Percentiles rank a stretch among this genome's conserved stretches.
Evolutionary conservation across 1,140 invertebrate species (phyloP).

Genomic region (Brachionus manjavacas): DNA sequence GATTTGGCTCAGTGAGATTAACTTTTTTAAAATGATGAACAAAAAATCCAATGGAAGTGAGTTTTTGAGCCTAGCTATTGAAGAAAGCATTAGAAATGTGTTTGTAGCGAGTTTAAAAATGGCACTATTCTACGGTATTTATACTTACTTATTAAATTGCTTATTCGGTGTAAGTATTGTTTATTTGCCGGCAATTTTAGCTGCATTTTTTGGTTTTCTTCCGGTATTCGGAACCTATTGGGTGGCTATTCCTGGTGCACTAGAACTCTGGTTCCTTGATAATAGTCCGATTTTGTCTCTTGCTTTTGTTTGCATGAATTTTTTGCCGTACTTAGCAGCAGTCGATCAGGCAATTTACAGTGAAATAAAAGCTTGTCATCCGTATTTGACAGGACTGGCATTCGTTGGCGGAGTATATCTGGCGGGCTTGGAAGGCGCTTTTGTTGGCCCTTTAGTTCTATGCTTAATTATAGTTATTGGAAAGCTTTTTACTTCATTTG

Average conservation of each 20-base stretch:
- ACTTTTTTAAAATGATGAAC: neutral
- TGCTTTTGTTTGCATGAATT: slow-evolving; percentile 73
- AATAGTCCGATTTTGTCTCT: slow-evolving; percentile 68
- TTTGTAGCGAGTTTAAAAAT: slow-evolving; percentile 93
- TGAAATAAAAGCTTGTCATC: slow-evolving; percentile 69
- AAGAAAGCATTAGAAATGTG: slow-evolving; percentile 58
- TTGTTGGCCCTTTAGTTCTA: slow-evolving; percentile 86
- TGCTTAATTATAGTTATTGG: slow-evolving; percentile 71
- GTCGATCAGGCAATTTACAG: slow-evolving; percentile 91
- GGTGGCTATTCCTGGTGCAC: slow-evolving; percentile 81
- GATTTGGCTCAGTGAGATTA: neutral
- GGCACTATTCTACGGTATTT: slow-evolving; percentile 90
- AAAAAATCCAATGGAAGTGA: neutral
- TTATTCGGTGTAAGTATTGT: slow-evolving; percentile 89
- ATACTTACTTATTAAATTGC: slow-evolving; percentile 94
- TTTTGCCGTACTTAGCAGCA: slow-evolving; percentile 73
- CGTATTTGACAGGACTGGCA: slow-evolving; percentile 88
- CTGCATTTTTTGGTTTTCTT: slow-evolving; percentile 82
- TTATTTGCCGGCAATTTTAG: slow-evolving; percentile 74
- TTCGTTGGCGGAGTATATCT: slow-evolving; percentile 97
- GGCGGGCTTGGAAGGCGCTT: slow-evolving; percentile 88
- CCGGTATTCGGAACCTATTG: slow-evolving; percentile 84
- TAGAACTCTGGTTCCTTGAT: slow-evolving; percentile 88
- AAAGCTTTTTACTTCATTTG: neutral
- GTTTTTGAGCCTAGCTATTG: neutral